Evolutionary conservation across 92 coral and sea anemone species (phyloP).

Genomic region (Umimayanthus chanpuru): DNA sequence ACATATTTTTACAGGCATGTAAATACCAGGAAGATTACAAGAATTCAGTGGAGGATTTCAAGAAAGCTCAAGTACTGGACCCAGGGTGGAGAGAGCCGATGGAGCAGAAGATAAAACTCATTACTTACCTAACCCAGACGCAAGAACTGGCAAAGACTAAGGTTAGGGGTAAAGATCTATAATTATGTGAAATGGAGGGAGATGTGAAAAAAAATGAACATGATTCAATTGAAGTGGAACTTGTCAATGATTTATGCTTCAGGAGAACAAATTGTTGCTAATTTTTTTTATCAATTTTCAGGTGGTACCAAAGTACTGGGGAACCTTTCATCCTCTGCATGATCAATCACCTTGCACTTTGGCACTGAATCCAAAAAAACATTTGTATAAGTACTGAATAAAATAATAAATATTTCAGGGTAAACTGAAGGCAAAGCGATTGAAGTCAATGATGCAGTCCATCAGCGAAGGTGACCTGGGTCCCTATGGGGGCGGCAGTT

Average conservation of each 20-base stretch:
- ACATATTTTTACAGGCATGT: conserved; percentile 68
- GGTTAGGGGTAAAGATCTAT: conserved; percentile 49
- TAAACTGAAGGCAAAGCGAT: conserved; percentile 86
- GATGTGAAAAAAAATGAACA: no score
- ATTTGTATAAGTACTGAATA: no score
- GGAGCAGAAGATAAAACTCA: conserved; percentile 71
- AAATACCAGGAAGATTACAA: conserved; percentile 91
- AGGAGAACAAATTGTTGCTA: no score
- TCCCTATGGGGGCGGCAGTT: conserved; percentile 86
- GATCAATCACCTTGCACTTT: no score
- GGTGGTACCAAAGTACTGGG: no score
- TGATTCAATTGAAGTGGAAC: no score
- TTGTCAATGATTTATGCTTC: no score
- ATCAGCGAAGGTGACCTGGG: conserved; percentile 87
- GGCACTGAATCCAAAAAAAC: no score
- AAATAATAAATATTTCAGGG: conserved; percentile 58
- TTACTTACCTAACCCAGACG: conserved; percentile 68
- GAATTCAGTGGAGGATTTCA: conserved; percentile 73
- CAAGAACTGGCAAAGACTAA: conserved; percentile 78
- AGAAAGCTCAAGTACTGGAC: conserved; percentile 75
- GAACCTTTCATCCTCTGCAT: no score
- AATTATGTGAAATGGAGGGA: neutral
- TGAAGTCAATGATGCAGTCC: conserved; percentile 82
- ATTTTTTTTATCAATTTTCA: no score
- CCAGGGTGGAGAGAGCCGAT: conserved; percentile 86